Conservation (phyloP, 2,888 invertebrate species). For the Pachymerium ferrugineum region DNA sequence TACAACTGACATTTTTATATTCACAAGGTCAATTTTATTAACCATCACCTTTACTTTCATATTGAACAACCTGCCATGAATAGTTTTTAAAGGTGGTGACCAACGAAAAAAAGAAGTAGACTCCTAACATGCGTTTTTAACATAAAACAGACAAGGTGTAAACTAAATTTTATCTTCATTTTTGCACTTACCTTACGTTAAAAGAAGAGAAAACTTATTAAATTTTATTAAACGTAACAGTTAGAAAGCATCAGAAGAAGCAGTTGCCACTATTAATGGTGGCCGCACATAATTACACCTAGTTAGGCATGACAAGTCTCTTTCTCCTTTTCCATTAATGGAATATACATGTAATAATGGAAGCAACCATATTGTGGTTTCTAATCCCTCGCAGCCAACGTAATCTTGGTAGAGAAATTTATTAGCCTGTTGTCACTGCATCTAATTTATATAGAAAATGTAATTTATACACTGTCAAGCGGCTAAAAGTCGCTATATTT, state of each 20-base stretch:
- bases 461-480: conserved; percentile 12
- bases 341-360: conserved; percentile 11
- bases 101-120: too few relatives aligned
- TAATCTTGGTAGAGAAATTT: conserved; percentile 12
- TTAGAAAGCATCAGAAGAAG: not conserved
- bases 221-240: conserved; percentile 14
- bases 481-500: not conserved
- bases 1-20: too few relatives aligned
- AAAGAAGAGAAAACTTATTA: not conserved
- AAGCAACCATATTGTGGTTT: conserved; percentile 23
- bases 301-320: conserved; percentile 10
- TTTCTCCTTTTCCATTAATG: conserved; percentile 1
- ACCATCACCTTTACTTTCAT: too few relatives aligned
- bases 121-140: too few relatives aligned
- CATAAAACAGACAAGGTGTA: too few relatives aligned
- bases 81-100: too few relatives aligned
- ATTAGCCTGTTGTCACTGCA: not conserved
- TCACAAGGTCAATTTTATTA: too few relatives aligned
- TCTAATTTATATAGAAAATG: conserved; percentile 22
- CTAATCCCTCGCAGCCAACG: conserved; percentile 8
- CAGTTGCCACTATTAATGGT: not conserved
- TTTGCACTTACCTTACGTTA: not conserved
- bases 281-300: conserved; percentile 10
- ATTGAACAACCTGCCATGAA: too few relatives aligned
- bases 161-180: not conserved